Conservation (phyloP, 2,888 invertebrate species). For the Crocallis elinguaria region DNA sequence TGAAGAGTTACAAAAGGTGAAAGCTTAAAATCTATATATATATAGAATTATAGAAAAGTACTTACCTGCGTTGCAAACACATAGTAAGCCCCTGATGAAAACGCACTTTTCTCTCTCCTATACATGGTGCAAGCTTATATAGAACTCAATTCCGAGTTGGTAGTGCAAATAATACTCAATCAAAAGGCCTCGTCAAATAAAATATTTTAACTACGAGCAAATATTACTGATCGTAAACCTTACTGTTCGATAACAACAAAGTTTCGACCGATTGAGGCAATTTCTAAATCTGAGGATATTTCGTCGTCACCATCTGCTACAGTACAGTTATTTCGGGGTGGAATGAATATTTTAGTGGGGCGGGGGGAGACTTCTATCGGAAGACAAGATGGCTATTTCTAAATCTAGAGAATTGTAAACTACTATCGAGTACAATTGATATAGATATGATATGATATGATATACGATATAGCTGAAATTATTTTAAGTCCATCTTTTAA, state of each 20-base stretch:
- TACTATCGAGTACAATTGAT: constrained; percentile 53
- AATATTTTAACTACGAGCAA: constrained; percentile 2
- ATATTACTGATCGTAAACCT: neutral
- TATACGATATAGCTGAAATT: too few species aligned
- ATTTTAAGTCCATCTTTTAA: too few species aligned
- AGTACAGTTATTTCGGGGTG: constrained; percentile 27
- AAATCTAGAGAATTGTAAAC: constrained; percentile 57
- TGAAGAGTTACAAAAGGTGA: too few species aligned
- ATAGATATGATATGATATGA: too few species aligned
- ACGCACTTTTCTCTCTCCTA: too few species aligned
- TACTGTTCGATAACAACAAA: constrained; percentile 35
- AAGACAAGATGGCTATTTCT: constrained; percentile 51
- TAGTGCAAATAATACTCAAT: too few species aligned
- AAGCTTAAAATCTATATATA: too few species aligned
- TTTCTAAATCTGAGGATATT: constrained; percentile 44
- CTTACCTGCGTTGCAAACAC: too few species aligned
- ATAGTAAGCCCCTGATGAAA: too few species aligned
- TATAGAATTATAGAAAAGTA: too few species aligned
- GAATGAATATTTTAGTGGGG: constrained; percentile 57
- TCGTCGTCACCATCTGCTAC: constrained; percentile 35
- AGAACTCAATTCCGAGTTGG: too few species aligned
- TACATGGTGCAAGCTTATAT: too few species aligned
- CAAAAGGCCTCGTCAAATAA: neutral
- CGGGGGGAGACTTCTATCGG: constrained; percentile 32
- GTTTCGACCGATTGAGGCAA: constrained; percentile 36